Conservation (phyloP, 1,140 invertebrate genomes). For the Pseudomyrmex flavicornis region DNA sequence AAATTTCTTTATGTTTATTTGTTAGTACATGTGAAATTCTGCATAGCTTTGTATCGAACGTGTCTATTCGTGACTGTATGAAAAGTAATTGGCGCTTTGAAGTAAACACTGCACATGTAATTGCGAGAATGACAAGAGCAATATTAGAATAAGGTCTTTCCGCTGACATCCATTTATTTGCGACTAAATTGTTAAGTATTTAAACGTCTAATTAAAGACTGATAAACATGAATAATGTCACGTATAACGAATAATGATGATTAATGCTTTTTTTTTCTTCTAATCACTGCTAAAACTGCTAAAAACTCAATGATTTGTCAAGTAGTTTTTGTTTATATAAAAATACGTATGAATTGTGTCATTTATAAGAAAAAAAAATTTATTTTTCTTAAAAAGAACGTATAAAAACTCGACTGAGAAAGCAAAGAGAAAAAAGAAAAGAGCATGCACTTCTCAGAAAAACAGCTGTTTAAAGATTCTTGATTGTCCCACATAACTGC, state of each 20-base stretch:
- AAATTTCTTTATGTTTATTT: slow-evolving; percentile 22
- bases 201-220: slow-evolving; percentile 22
- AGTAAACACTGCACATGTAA: slow-evolving; percentile 6
- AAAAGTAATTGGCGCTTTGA: slow-evolving; percentile 19
- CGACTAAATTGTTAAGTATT: slow-evolving; percentile 10
- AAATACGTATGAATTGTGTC: neutral
- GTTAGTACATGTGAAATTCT: neutral
- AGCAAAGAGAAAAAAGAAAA: slow-evolving; percentile 37
- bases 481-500: slow-evolving; percentile 66
- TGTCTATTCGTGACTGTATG: neutral
- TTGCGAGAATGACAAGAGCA: slow-evolving; percentile 25
- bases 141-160: slow-evolving; percentile 34
- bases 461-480: slow-evolving; percentile 74
- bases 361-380: neutral
- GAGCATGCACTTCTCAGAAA: slow-evolving; percentile 37
- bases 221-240: neutral
- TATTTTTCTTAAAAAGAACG: too few species aligned
- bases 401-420: neutral
- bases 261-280: neutral
- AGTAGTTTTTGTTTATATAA: neutral
- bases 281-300: neutral
- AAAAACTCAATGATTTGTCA: neutral
- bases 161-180: neutral
- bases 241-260: neutral
- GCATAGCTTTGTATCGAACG: neutral